phyloP scores from a whole-genome alignment of 2,113 vertebrate genomes.

The Anseranas semipalmata region DNA sequence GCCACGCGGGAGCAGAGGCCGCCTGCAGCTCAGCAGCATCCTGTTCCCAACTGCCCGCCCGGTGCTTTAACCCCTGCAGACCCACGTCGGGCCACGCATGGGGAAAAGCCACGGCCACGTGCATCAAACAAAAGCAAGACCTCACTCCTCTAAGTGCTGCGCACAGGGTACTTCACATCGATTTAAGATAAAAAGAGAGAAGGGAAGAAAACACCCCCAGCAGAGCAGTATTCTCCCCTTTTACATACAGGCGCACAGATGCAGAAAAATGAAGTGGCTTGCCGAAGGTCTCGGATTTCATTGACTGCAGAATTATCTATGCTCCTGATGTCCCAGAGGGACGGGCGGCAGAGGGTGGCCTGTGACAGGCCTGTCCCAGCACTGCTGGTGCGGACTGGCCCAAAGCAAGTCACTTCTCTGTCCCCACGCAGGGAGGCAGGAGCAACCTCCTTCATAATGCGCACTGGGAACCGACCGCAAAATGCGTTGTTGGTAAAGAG shows the following conservation, averaged over 20 bases:
- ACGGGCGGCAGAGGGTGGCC: background rate
- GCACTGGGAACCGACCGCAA: background rate
- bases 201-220: background rate
- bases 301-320: background rate
- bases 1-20: slow-evolving; percentile 41
- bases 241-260: background rate
- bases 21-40: slow-evolving; percentile 33
- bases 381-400: background rate
- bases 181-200: background rate
- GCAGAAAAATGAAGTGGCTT: background rate
- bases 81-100: too few relatives aligned
- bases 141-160: background rate
- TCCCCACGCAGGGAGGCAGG: background rate
- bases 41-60: background rate
- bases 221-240: background rate
- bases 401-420: background rate
- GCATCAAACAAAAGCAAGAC: background rate
- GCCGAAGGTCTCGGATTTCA: background rate
- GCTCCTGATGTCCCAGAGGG: background rate
- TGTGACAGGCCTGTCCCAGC: background rate
- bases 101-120: background rate
- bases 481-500: background rate
- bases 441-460: background rate
- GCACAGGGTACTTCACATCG: fast-evolving
- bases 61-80: slow-evolving; percentile 8